Conservation (phyloP, 1,140 invertebrate genomes). For the Temnothorax longispinosus region DNA sequence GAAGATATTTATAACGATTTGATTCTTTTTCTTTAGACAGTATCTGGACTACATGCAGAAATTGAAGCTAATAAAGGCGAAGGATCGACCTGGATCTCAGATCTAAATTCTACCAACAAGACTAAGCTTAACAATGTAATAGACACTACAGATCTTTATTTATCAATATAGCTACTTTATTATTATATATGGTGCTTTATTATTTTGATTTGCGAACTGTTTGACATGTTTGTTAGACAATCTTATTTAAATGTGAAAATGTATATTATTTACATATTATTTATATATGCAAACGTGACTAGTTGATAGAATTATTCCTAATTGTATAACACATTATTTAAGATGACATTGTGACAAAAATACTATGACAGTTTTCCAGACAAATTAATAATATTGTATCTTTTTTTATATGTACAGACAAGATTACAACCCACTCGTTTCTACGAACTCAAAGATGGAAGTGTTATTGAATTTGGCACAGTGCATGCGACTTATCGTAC, state of each 20-base stretch:
- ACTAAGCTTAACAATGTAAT: constrained; percentile 81
- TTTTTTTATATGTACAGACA: constrained; percentile 57
- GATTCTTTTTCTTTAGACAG: constrained; percentile 74
- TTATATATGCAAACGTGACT: background rate
- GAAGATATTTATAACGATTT: background rate
- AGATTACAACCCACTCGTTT: constrained; percentile 68
- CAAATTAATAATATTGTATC: background rate
- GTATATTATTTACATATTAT: too few species aligned
- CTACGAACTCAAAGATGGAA: constrained; percentile 78
- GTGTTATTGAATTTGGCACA: constrained; percentile 74
- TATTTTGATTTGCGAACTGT: background rate
- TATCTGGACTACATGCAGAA: constrained; percentile 82
- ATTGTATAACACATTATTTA: background rate
- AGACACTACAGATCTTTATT: constrained; percentile 8
- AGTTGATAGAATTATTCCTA: background rate
- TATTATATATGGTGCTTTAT: background rate
- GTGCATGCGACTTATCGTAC: constrained; percentile 62
- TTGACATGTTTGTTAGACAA: background rate
- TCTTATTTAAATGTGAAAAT: background rate
- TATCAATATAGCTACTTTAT: background rate
- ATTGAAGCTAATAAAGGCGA: constrained; percentile 75
- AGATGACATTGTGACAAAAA: background rate
- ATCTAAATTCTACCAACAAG: constrained; percentile 80
- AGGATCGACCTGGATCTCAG: constrained; percentile 77
- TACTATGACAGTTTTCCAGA: background rate